Evolutionary conservation across 2,888 invertebrate species (phyloP), one percentile per base, ranked within the genome.

Genomic region (Zelleria hepariella): DNA sequence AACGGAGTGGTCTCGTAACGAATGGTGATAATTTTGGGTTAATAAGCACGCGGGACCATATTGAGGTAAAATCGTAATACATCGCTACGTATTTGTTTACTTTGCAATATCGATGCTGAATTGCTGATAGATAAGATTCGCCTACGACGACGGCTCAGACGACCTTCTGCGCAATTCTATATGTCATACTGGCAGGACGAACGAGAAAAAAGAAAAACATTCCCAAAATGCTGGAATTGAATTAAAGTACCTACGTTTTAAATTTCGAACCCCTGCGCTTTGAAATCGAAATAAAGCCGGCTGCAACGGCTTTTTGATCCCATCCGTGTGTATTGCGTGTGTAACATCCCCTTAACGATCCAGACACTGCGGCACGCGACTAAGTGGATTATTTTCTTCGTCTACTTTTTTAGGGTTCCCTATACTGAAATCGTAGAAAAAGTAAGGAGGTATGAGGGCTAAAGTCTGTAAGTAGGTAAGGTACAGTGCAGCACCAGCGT

Each of bases 341-440:
- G 32, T 42, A 42, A 42, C 32, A 42, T 42, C 32, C 85, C 85
- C 82, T 80, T 82, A 82, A 74, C 80, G 77, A 80, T 72, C 66
- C 74, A 78, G 73, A 80, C 77, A 82, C 84, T 82, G 75, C 73
- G 79, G 77, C 82, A 79, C 77, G 83, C 80, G 82, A 85, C 84
- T 87, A 86, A 86, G 85, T 88, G 87, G 88, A 89, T 88, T 89
- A 88, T 88, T 85, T 86, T 85, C 85, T 83, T 84, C 76, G 74
- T 75, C 77, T 80, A 80, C 76, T 77, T 80, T 83, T 86, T 83
- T 80, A 70, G 73, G 78, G 32, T 42, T 42, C 32, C 15, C 15
- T 42, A 42, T 42, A 15, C 10, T 42, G n/a, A n/a, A n/a, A n/a
- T n/a, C n/a, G n/a, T n/a, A n/a, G n/a, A n/a, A n/a, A n/a, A n/a